These are phyloP conservation scores for Arge pagana DNA, from an alignment of 2,888 invertebrate genomes.

Conservation along the genomic window DNA sequence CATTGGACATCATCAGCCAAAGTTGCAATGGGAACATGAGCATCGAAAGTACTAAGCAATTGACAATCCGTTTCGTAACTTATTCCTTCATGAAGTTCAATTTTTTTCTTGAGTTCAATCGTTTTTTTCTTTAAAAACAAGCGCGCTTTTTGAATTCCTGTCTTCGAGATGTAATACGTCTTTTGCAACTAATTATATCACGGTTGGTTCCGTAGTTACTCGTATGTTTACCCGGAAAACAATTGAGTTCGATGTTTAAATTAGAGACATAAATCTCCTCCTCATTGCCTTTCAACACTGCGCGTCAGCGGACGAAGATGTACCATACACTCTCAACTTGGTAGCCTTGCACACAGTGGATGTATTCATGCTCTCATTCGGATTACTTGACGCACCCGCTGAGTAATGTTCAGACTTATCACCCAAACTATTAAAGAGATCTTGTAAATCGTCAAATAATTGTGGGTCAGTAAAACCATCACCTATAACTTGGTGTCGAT, in stretches of 20 bases:
- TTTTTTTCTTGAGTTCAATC: conserved; percentile 26
- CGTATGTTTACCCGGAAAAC: conserved; percentile 15
- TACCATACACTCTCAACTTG: conserved; percentile 24
- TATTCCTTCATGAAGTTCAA: conserved; percentile 27
- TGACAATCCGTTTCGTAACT: conserved; percentile 27
- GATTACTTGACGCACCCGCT: conserved; percentile 29
- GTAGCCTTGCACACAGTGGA: conserved; percentile 30
- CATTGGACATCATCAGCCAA: conserved; percentile 34
- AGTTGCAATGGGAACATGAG: conserved; percentile 10
- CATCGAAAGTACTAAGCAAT: conserved; percentile 24
- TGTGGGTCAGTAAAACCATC: conserved; percentile 28
- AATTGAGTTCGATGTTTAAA: conserved; percentile 12
- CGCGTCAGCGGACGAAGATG: conserved; percentile 21
- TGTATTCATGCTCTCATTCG: conserved; percentile 32
- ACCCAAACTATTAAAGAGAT: conserved; percentile 27
- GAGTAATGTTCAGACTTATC: conserved; percentile 25
- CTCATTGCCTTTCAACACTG: conserved; percentile 25
- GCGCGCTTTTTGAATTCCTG: conserved; percentile 15
- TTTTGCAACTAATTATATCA: conserved; percentile 4
- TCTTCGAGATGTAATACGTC: conserved; percentile 8
- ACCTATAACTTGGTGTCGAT: conserved; percentile 27
- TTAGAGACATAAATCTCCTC: conserved; percentile 23
- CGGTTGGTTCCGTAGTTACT: conserved; percentile 16
- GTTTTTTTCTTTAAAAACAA: conserved; percentile 22
- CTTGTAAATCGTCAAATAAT: conserved; percentile 24